These are phyloP conservation scores for Herpetotheres cachinnans DNA, from an alignment of 2,113 vertebrate species.

Conservation along the genomic window DNA sequence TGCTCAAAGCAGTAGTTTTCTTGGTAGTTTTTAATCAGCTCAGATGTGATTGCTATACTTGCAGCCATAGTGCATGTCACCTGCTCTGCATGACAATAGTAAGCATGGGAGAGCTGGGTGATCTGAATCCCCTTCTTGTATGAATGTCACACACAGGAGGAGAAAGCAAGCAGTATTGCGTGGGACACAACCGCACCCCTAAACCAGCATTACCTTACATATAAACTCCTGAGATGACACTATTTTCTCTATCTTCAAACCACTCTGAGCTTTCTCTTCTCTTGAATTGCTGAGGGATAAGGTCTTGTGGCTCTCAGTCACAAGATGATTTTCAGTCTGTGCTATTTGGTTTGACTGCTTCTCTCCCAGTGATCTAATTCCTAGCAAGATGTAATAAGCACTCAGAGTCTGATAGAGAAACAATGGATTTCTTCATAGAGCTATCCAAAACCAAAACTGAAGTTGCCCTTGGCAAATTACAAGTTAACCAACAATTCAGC, in stretches of 20 bases:
- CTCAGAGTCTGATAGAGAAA: not conserved
- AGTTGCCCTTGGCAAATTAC: not conserved
- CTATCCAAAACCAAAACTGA: not conserved
- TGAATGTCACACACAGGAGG: not conserved
- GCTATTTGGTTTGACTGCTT: not conserved
- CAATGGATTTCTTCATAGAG: not conserved
- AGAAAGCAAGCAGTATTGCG: not conserved
- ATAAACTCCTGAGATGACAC: not conserved
- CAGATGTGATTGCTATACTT: not conserved
- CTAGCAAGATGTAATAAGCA: not conserved
- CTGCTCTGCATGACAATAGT: not conserved
- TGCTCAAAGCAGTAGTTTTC: not conserved
- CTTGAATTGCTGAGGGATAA: not conserved
- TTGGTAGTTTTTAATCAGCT: not conserved
- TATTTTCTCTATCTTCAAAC: not conserved
- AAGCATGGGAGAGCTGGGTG: not conserved
- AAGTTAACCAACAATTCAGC: not conserved
- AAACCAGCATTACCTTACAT: not conserved
- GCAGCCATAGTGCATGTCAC: not conserved
- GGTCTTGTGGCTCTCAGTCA: not conserved
- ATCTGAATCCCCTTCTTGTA: not conserved
- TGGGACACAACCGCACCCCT: not conserved
- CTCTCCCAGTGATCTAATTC: not conserved
- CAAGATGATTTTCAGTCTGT: not conserved
- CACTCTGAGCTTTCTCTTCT: not conserved